Evolutionary conservation across 2,797 vertebrate genomes (phyloP), one percentile per base, ranked within the genome.

Genomic region (Muscicapa striata): DNA sequence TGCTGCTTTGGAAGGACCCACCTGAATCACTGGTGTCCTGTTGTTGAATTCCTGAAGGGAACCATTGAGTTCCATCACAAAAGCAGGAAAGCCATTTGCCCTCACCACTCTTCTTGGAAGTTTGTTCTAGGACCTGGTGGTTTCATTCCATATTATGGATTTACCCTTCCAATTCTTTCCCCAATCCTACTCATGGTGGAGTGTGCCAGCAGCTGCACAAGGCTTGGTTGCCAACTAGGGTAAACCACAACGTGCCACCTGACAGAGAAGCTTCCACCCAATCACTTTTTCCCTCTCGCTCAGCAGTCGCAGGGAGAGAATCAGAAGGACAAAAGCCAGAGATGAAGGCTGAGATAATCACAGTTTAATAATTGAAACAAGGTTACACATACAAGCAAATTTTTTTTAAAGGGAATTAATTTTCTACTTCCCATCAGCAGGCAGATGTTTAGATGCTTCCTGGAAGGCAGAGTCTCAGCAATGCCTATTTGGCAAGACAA

Each of bases 151-250:
- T 51, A 10, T 26, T n/a, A 10, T 34, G 12, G 4, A 3, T 43
- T 70, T 63, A 38, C 32, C 12, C 20, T 51, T 83, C 30, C 16
- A 38, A 0, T 51, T 70, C n/a, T 76, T 41, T 76, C 64, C 14
- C 15, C 27, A n/a, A 0, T 69, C 18, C 43, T 76, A 38, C 49
- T 83, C n/a, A 55, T 51, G 36, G 32, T 49, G 57, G 27, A 38
- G n/a, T 11, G 15, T 49, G 27, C 20, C 13, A 57, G 27, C 6
- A 14, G 9, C 49, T 51, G 27, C 3, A 0, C 4, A 3, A 10
- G 6, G 6, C 27, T 49, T 62, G 55, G 36, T 45, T 69, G 8
- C 5, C 51, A n/a, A 10, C 29, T 51, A 43, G 16, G 36, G 9
- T 69, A 63, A 89, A 15, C 29, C 11, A 40, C 12, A 7, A 30